These are phyloP conservation scores for Chrysemys picta DNA, from an alignment of 2,113 vertebrate genomes.

Conservation along the genomic window DNA sequence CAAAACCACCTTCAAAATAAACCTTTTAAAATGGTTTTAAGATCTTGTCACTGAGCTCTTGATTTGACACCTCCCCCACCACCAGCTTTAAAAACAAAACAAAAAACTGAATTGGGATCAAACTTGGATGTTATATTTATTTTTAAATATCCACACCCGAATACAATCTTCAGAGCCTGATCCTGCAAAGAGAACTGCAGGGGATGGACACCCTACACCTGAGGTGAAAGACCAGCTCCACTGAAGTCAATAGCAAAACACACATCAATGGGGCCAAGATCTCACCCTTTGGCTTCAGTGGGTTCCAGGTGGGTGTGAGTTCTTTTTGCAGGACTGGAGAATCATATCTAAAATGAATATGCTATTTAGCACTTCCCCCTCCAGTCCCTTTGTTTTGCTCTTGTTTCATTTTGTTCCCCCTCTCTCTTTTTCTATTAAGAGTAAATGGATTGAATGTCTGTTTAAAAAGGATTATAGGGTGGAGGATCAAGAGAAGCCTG, in stretches of 20 bases:
- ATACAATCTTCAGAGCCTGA: background rate
- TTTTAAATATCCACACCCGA: background rate
- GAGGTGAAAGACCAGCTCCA: background rate
- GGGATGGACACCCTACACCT: background rate
- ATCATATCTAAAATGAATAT: background rate
- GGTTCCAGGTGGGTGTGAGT: fast-evolving
- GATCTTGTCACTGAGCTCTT: background rate
- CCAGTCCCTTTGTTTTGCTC: background rate
- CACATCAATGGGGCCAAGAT: background rate
- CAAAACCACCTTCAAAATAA: background rate
- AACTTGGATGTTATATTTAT: background rate
- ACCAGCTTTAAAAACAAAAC: background rate
- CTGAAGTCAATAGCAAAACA: background rate
- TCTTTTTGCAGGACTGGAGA: background rate
- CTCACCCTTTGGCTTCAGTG: background rate
- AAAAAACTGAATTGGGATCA: background rate
- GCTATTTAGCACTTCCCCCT: background rate
- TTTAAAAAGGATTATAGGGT: background rate
- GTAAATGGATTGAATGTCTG: background rate
- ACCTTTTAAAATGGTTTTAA: background rate
- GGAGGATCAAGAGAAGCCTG: background rate
- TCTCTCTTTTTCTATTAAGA: background rate
- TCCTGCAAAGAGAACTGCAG: background rate
- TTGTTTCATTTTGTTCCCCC: background rate
- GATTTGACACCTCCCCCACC: background rate